Base-by-base conservation (phyloP, 2,797 vertebrate genomes). In the Sebastes elongatus region DNA sequence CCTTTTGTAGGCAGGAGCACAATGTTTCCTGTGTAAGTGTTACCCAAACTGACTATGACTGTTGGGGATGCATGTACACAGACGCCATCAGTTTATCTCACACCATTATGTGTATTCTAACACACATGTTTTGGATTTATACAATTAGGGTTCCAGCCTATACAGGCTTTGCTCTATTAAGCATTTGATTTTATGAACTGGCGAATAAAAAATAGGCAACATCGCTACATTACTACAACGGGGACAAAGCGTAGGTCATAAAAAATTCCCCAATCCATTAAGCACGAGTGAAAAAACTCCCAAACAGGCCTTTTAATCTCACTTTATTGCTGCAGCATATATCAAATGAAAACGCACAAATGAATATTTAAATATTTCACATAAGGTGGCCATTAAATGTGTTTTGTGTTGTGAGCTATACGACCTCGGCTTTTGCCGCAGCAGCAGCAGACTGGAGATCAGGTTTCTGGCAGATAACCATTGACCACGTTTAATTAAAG, bases 351-450 rank as follows among this genome's bases (percentile, higher is more conserved):
- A 93, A 90, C 69, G 71, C n/a, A 69, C 69, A 77, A 86, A 90
- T 94, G 22, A 91, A 94, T 93, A 92, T 92, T 94, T 90, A 80
- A 95, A 81, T 86, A 79, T 89, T 74, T 87, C 81, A 75, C 86
- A 89, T 80, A 72, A 85, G 66, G 63, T 74, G 80, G 84, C 69
- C 66, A 87, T 93, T 92, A 88, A 89, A 84, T 78, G 76, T 65
- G 78, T 80, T 80, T 76, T 74, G 65, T 76, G 59, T 53, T 84
- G 71, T 92, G 82, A 84, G 63, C 59, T 71, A 8, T 67, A 57
- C 10, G 53, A 84, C 64, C n/a, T 16, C 32, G 2, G 25, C 25
- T 30, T 56, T n/a, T 66, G 55, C 65, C 27, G 4, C 55, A 35
- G 35, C 16, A 71, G 71, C 53, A 32, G 56, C 25, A 25, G 66